A percentile compares a stretch with the other conserved stretches of the same genome.
Evolutionary conservation across 2,113 vertebrate species (phyloP).

Genomic region (Chunga burmeisteri): DNA sequence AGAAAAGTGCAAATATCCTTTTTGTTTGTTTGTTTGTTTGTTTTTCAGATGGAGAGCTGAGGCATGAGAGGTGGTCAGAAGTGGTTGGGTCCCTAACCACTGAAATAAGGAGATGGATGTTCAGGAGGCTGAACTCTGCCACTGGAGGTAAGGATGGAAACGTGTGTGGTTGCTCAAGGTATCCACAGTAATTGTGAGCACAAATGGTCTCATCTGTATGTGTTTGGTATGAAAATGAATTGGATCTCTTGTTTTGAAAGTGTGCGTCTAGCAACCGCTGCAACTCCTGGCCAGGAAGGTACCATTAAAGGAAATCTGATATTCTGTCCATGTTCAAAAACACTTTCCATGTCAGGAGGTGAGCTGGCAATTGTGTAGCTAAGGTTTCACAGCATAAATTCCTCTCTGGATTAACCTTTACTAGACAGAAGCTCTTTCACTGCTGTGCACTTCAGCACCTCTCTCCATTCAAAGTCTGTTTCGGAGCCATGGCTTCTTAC

Average conservation of each 20-base stretch:
- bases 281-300: neutral
- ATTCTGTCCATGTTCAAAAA: neutral
- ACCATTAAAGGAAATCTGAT: neutral
- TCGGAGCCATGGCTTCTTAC: neutral
- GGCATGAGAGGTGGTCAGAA: neutral
- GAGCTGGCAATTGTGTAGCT: neutral
- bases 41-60: neutral
- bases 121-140: neutral
- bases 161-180: neutral
- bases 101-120: neutral
- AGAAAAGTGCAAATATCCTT: neutral
- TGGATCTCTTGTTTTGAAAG: neutral
- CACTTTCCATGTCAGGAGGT: neutral
- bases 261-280: neutral
- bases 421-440: neutral
- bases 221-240: neutral
- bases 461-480: neutral
- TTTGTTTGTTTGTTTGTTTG: accelerated
- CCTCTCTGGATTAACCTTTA: neutral
- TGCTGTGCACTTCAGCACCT: neutral
- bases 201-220: neutral
- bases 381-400: neutral
- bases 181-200: too few species aligned
- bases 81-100: too few species aligned
- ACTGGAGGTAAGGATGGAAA: neutral